Conservation (phyloP, 2,888 invertebrate species). For the Idaea dimidiata region DNA sequence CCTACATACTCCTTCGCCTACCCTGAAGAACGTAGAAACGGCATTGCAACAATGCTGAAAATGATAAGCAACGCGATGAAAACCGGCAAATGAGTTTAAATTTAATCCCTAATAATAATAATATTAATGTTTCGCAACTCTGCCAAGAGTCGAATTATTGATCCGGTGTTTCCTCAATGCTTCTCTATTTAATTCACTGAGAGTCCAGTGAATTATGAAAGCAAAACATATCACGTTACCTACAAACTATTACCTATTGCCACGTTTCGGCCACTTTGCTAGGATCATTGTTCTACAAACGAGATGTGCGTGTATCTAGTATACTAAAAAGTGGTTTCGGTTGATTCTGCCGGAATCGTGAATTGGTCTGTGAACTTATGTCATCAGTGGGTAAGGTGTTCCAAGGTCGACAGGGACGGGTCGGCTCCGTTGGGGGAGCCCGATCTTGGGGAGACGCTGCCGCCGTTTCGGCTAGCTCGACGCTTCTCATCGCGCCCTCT, state of each 20-base stretch:
- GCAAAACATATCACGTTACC: background rate
- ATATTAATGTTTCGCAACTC: background rate
- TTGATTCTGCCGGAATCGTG: conserved; percentile 2
- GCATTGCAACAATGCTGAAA: too few species aligned
- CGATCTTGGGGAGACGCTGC: background rate
- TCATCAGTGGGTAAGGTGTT: background rate
- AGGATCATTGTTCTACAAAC: background rate
- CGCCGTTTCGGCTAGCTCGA: background rate
- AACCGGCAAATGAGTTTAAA: too few species aligned
- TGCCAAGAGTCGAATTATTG: background rate
- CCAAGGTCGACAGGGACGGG: background rate
- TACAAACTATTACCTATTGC: background rate
- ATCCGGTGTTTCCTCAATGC: background rate
- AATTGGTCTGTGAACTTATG: conserved; percentile 3
- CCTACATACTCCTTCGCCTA: too few species aligned
- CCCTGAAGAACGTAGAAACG: too few species aligned
- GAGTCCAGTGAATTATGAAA: background rate
- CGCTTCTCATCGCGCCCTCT: conserved; percentile 46
- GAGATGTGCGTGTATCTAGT: background rate
- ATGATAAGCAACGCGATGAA: too few species aligned
- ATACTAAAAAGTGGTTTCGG: background rate
- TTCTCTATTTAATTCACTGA: background rate
- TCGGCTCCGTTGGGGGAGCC: background rate
- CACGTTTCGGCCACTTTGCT: background rate
- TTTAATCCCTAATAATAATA: too few species aligned